A percentile compares a stretch with the other conserved stretches of the same genome.
These are phyloP conservation scores for Prinia subflava DNA, from an alignment of 2,113 vertebrate genomes.

Conservation along the genomic window DNA sequence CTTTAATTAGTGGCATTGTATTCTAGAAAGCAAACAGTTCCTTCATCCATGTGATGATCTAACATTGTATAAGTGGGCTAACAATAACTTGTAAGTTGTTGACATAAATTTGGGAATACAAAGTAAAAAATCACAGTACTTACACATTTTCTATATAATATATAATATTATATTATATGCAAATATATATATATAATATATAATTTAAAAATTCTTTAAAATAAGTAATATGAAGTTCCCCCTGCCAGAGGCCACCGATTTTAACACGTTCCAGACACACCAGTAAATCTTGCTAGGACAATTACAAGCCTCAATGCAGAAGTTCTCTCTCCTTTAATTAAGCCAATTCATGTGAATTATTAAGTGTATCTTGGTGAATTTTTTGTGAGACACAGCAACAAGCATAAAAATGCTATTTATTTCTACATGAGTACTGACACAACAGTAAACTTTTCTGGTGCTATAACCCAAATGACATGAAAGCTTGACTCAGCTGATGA, in stretches of 20 bases:
- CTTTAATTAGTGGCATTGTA: slow-evolving; percentile 44
- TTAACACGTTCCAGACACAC: not conserved
- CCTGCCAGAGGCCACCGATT: not conserved
- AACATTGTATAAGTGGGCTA: not conserved
- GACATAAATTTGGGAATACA: not conserved
- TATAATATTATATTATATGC: no score
- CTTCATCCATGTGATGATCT: slow-evolving; percentile 20
- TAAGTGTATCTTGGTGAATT: not conserved
- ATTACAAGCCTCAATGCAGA: not conserved
- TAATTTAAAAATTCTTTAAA: not conserved
- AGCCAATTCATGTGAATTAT: not conserved
- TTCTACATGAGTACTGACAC: not conserved
- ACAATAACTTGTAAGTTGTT: not conserved
- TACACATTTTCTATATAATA: not conserved
- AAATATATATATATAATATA: no score
- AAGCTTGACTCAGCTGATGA: not conserved
- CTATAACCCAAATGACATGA: not conserved
- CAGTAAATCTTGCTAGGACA: not conserved
- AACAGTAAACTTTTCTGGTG: not conserved
- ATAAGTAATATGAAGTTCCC: not conserved
- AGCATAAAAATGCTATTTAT: not conserved
- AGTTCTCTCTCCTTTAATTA: not conserved
- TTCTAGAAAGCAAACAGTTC: slow-evolving; percentile 15
- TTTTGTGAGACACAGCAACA: not conserved
- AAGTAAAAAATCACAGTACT: not conserved